phyloP scores from a whole-genome alignment of 2,888 invertebrate species.

The Tipula helvola region DNA sequence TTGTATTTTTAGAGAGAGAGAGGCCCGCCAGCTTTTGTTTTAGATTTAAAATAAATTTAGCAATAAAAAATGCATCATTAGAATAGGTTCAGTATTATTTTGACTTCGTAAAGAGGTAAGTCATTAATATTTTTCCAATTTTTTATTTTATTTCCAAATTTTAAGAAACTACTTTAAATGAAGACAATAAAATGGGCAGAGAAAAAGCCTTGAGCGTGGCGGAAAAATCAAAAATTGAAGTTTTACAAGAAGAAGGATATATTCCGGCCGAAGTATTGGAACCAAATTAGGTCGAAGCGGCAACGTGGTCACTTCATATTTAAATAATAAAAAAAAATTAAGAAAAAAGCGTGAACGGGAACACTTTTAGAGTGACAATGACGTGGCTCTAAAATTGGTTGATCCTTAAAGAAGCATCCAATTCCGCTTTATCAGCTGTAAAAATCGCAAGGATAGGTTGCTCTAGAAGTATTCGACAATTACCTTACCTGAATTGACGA shows the following conservation, averaged over 20 bases:
- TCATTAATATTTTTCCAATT: too few relatives aligned
- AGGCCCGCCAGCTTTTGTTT: neutral
- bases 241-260: too few relatives aligned
- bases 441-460: neutral
- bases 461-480: neutral
- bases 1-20: neutral
- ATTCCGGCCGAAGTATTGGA: too few relatives aligned
- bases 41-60: neutral
- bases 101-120: neutral
- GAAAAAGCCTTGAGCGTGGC: too few relatives aligned
- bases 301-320: neutral
- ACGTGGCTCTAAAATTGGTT: neutral
- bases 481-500: neutral
- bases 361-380: neutral
- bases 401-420: neutral
- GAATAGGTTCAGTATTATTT: neutral
- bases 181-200: too few relatives aligned
- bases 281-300: neutral
- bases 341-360: neutral
- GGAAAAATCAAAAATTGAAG: too few relatives aligned
- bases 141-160: neutral
- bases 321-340: neutral
- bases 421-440: too few relatives aligned
- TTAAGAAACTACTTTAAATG: neutral
- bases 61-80: neutral